Conservation (phyloP, 1,140 invertebrate species). For the Rhopalosiphum maidis region DNA sequence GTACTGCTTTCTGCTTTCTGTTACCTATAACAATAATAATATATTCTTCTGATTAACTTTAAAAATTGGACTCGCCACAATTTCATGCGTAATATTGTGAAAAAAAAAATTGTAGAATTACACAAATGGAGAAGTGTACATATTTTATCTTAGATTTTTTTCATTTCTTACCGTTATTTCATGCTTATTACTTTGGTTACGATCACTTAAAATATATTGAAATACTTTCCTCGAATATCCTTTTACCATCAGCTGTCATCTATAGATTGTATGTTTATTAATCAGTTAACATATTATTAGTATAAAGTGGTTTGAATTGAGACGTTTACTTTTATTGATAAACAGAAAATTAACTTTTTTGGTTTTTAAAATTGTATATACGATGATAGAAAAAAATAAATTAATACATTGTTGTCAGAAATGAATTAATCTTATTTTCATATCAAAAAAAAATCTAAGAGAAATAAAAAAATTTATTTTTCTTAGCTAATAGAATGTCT, state of each 20-base stretch:
- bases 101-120: background rate
- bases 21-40: background rate
- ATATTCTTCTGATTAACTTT: constrained; percentile 17
- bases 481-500: background rate
- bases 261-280: background rate
- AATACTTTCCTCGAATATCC: constrained; percentile 6
- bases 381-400: background rate
- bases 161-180: constrained; percentile 18
- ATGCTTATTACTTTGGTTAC: constrained; percentile 9
- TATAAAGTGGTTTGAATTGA: background rate
- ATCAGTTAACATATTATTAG: background rate
- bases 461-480: background rate
- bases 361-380: background rate
- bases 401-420: background rate
- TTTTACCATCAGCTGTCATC: background rate
- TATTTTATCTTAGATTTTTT: background rate
- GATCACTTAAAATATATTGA: background rate
- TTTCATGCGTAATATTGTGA: background rate
- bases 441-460: background rate
- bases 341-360: background rate
- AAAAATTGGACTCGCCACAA: background rate
- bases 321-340: background rate
- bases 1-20: background rate
- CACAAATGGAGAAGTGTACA: background rate
- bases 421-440: no score